phyloP scores from a whole-genome alignment of 2,113 vertebrate genomes.

The Apteryx owenii region DNA sequence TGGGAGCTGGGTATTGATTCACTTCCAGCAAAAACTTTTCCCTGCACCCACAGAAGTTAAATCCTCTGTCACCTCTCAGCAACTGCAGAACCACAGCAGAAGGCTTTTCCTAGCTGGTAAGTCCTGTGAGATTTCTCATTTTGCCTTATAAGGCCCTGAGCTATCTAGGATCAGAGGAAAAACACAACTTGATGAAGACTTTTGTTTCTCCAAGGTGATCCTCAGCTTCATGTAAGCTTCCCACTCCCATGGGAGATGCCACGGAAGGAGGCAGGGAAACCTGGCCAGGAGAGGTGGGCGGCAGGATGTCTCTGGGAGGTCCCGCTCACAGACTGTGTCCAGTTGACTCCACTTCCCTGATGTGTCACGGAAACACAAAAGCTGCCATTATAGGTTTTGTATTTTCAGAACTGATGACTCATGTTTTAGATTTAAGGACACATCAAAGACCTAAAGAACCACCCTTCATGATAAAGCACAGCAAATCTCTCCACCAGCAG shows the following conservation, averaged over 20 bases:
- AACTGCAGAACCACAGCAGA: neutral
- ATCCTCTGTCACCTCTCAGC: neutral
- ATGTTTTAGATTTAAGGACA: neutral
- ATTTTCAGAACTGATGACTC: neutral
- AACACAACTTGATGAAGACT: neutral
- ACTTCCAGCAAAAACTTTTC: conserved; percentile 3
- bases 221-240: neutral
- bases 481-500: neutral
- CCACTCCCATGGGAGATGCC: neutral
- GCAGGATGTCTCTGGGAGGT: conserved; percentile 8
- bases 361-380: neutral
- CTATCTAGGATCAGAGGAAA: neutral
- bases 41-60: neutral
- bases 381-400: neutral
- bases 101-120: neutral
- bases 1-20: neutral
- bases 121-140: neutral
- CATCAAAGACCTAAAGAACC: neutral
- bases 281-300: neutral
- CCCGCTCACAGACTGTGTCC: neutral
- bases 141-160: neutral
- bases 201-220: conserved; percentile 14
- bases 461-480: neutral
- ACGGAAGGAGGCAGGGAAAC: neutral
- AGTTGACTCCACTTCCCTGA: neutral